A percentile compares a stretch with the other conserved stretches of the same genome.
phyloP scores from a whole-genome alignment of 1,140 invertebrate species.

The Lineus longissimus region DNA sequence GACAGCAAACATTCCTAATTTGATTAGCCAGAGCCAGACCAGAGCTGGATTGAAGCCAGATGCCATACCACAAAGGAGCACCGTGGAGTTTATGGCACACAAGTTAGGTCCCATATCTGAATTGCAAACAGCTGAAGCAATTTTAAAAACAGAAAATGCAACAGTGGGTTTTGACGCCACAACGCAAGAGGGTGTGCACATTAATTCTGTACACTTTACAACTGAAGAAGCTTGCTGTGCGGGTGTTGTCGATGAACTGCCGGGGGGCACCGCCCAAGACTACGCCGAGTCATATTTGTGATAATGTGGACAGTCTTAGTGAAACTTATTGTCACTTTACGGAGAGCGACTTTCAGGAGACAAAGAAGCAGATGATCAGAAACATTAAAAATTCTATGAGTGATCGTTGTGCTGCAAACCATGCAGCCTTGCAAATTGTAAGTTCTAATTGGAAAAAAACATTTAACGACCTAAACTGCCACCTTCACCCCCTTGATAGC shows the following conservation, averaged over 20 bases:
- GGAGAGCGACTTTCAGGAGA: background rate
- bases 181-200: slow-evolving; percentile 5
- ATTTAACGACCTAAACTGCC: slow-evolving; percentile 15
- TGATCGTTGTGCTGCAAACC: slow-evolving; percentile 9
- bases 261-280: slow-evolving; percentile 13
- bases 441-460: slow-evolving; percentile 1
- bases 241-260: slow-evolving; percentile 12
- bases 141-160: background rate
- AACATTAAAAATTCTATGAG: slow-evolving; percentile 15
- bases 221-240: slow-evolving; percentile 7
- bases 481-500: slow-evolving; percentile 16
- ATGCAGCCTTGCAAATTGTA: background rate
- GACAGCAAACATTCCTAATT: background rate
- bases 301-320: slow-evolving; percentile 6
- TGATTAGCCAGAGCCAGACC: background rate
- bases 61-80: background rate
- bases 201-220: slow-evolving; percentile 15
- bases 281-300: slow-evolving; percentile 11
- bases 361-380: background rate
- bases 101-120: background rate
- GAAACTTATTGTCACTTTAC: slow-evolving; percentile 8
- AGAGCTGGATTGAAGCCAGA: background rate
- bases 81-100: background rate
- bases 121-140: slow-evolving; percentile 1
- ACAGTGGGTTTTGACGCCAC: slow-evolving; percentile 13